Base-by-base conservation (phyloP, 2,888 invertebrate genomes). In the Dryococelus australis region DNA sequence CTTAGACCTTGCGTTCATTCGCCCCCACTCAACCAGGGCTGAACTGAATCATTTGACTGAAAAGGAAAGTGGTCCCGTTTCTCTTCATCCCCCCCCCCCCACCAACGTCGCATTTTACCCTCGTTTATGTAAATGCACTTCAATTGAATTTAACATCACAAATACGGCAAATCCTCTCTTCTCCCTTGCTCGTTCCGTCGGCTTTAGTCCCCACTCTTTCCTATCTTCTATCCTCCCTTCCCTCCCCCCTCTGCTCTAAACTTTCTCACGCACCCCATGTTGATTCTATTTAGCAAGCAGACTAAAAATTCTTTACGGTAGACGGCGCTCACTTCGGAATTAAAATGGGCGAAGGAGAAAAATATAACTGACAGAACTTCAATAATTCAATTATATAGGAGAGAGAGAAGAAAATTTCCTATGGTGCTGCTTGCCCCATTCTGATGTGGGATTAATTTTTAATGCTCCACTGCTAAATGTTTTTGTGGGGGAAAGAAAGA, bases 101-200 rank as follows among this genome's bases (percentile, higher is more conserved):
- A 35, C 28, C 83, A 9, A 10, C 26, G 43, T 81, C 43, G 80
- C 85, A n/a, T 12, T 28, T 85, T 79, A 79, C 84, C 87, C 85
- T 80, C 35, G 65, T 85, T 79, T 65, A 87, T 87, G 87, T 87
- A 87, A 87, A 87, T 87, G 85, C 85, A 85, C 87, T 87, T 87
- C 85, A 87, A 85, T 87, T 85, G 84, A 87, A 87, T 87, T 87
- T 85, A 87, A 84, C 87, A 87, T 87, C 87, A 85, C 85, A 87
- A 87, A 87, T 87, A 87, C 84, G 85, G 84, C 87, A 43, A 84
- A 53, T 65, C 84, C 81, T 84, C 84, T 47, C 53, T 26, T 24
- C 43, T 79, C n/a, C 27, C 78, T 65, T 84, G 28, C 65, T 28
- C 43, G 20, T 35, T 53, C 84, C 20, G 16, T 35, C 83, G 65